Conservation (phyloP, 1,140 invertebrate genomes). For the Papilio polytes region DNA sequence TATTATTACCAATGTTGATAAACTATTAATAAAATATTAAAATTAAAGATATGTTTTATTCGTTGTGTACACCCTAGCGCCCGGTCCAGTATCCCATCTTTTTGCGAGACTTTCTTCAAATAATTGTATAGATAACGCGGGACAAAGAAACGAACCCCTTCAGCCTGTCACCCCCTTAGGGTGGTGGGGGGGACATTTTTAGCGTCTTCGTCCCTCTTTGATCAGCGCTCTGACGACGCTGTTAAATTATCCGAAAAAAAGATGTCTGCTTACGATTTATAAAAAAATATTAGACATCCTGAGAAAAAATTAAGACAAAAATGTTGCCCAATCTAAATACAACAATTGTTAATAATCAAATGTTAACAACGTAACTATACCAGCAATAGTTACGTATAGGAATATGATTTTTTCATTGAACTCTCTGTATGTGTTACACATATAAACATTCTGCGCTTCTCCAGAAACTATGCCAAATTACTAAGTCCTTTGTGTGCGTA, state of each 20-base stretch:
- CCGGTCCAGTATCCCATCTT: conserved; percentile 76
- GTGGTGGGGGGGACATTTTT: conserved; percentile 62
- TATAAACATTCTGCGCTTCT: background rate
- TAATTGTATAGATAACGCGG: conserved; percentile 82
- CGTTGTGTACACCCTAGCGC: conserved; percentile 50
- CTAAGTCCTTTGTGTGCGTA: background rate
- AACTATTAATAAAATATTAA: background rate
- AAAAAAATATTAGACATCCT: background rate
- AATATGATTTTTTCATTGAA: background rate
- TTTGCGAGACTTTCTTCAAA: conserved; percentile 81
- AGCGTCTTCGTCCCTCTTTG: conserved; percentile 69
- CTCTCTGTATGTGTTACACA: background rate
- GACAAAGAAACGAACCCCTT: conserved; percentile 74
- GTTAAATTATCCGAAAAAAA: conserved; percentile 69
- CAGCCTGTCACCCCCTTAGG: conserved; percentile 45
- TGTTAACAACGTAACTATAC: too few relatives aligned
- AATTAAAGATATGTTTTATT: conserved; percentile 41
- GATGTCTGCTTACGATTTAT: conserved; percentile 41
- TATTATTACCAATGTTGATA: background rate
- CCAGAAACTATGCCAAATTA: background rate
- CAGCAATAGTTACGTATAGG: too few relatives aligned
- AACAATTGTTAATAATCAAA: too few relatives aligned
- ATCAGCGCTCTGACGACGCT: conserved; percentile 68
- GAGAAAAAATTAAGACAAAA: background rate
- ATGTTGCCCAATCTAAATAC: too few relatives aligned